Evolutionary conservation across 1,140 invertebrate species (phyloP), one percentile per base, ranked within the genome.

Genomic region (Zelostemma sp.): DNA sequence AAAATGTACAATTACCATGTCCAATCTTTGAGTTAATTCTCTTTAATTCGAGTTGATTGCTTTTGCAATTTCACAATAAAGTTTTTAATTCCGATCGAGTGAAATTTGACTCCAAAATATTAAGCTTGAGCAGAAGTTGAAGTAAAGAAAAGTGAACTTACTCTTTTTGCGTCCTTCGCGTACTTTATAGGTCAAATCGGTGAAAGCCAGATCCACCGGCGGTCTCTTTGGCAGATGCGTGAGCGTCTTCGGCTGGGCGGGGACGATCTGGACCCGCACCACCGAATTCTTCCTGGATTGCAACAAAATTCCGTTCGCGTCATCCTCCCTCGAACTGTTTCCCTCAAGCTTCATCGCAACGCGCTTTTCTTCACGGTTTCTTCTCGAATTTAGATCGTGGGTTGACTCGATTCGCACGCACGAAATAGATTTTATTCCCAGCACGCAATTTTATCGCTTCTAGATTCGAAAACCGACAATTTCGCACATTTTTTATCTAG

Each of bases 151-250:
- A n/a, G n/a, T 35, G n/a, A 81, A 93, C 93, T 94, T 81, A 94
- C 93, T 91, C 82, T 88, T 92, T 78, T 90, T 91, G 66, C 89
- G 89, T 63, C 92, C 92, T 75, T 94, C 93, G 72, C 90, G 89
- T n/a, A 97, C 94, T 59, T 89, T 92, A 83, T 96, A 97, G 0
- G 89, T 91, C 54, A 97, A 86, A 76, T 96, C 91, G 12, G 90
- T 89, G 82, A 96, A 97, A 50, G 92, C 93, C 80, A 97, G 87
- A 78, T 96, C 94, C 61, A 97, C 93, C 46, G 94, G 92, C 35
- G 92, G 93, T 75, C 94, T 89, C 78, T 93, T 91, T 6, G 93
- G 93, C 54, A 97, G 87, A 80, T 95, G 93, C 46, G 92, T 92
- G 35, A 95, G 87, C 2, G 91, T 93, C 83, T 92, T 93, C 11